phyloP scores from a whole-genome alignment of 2,113 vertebrate genomes.

The Vombatus ursinus region DNA sequence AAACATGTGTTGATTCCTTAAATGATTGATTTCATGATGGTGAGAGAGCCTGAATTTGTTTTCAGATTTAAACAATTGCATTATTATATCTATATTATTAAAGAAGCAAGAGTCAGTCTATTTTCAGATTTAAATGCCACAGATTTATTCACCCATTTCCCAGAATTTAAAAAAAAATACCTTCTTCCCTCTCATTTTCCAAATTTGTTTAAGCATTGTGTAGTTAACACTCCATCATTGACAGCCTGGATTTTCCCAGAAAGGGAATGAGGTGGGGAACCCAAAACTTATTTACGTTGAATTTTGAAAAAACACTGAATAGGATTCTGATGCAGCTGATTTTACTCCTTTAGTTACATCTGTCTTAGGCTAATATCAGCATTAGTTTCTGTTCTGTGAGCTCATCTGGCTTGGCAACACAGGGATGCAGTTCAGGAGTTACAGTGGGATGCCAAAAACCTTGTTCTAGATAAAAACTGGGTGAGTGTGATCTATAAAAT shows the following conservation, averaged over 20 bases:
- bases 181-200: background rate
- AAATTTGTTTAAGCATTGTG: background rate
- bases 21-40: background rate
- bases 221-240: slow-evolving; percentile 16
- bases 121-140: background rate
- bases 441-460: background rate
- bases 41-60: background rate
- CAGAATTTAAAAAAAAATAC: background rate
- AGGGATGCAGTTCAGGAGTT: background rate
- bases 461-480: background rate
- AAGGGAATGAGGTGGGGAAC: background rate
- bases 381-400: background rate
- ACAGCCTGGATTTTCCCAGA: background rate
- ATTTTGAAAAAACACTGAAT: slow-evolving; percentile 23
- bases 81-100: background rate
- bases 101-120: background rate
- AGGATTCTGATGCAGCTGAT: background rate
- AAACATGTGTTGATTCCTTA: background rate
- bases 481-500: background rate
- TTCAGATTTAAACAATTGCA: background rate
- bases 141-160: background rate
- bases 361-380: background rate
- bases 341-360: slow-evolving; percentile 21
- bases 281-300: background rate
- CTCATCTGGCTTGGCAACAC: background rate